A percentile compares a stretch with the other conserved stretches of the same genome.
phyloP scores from a whole-genome alignment of 2,113 vertebrate genomes.

The Pelobates fuscus region DNA sequence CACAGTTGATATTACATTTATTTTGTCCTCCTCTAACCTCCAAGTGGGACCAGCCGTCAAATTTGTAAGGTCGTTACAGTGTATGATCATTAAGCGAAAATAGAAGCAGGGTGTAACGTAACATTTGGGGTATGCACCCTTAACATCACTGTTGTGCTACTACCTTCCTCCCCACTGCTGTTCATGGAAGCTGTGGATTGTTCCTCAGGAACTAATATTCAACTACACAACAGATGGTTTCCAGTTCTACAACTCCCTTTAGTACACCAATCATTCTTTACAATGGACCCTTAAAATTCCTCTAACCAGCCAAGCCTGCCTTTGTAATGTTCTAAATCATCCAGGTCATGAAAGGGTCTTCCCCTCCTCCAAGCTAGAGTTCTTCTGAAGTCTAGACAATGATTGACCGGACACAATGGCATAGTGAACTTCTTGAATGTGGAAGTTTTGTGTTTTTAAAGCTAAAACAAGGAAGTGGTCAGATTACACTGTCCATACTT shows the following conservation, averaged over 20 bases:
- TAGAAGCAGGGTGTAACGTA: no score
- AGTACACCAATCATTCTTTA: not conserved
- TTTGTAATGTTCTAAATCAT: not conserved
- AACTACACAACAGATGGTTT: not conserved
- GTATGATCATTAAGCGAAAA: no score
- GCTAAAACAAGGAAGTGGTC: not conserved
- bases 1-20: no score
- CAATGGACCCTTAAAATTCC: not conserved
- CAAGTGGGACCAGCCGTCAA: no score
- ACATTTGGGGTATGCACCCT: no score
- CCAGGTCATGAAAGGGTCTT: not conserved
- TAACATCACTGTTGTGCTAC: no score
- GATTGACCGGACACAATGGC: not conserved
- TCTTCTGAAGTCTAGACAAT: not conserved
- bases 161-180: no score
- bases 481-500: not conserved
- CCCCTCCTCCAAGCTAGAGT: not conserved
- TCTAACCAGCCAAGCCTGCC: not conserved
- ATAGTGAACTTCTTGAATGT: not conserved
- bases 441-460: not conserved
- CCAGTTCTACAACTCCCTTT: not conserved
- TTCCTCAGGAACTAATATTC: not conserved
- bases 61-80: no score
- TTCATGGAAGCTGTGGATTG: no score
- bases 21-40: no score